These are phyloP conservation scores for Archaeoteleia sp. DNA, from an alignment of 2,888 invertebrate genomes.

Conservation along the genomic window DNA sequence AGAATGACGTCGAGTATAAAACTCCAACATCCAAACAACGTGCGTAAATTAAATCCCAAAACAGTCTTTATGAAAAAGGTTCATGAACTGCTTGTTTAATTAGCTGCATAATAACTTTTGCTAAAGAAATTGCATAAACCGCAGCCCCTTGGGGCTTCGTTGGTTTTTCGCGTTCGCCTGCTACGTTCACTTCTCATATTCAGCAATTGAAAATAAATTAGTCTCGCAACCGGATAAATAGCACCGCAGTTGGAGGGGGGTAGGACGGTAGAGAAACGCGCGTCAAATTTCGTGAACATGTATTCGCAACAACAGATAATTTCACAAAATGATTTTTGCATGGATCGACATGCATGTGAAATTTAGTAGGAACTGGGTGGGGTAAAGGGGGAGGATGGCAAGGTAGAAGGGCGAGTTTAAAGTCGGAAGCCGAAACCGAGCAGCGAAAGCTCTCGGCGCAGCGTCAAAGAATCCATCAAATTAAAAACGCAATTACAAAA, in stretches of 20 bases:
- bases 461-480: slow-evolving; percentile 72
- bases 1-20: no score
- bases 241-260: slow-evolving; percentile 1
- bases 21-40: not conserved
- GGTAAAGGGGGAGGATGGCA: slow-evolving; percentile 27
- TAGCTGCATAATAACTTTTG: slow-evolving; percentile 38
- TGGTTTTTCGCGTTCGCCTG: slow-evolving; percentile 16
- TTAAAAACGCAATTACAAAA: slow-evolving; percentile 74
- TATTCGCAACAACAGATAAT: slow-evolving; percentile 1
- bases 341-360: no score
- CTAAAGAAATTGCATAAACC: slow-evolving; percentile 28
- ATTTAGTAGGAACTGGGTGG: slow-evolving; percentile 3
- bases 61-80: slow-evolving; percentile 27
- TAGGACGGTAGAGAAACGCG: slow-evolving; percentile 3
- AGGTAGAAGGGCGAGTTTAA: slow-evolving; percentile 9
- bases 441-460: slow-evolving; percentile 57
- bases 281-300: slow-evolving; percentile 19
- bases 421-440: slow-evolving; percentile 30
- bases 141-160: slow-evolving; percentile 35
- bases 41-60: slow-evolving; percentile 24
- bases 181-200: slow-evolving; percentile 4
- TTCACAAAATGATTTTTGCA: not conserved
- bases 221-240: slow-evolving; percentile 45
- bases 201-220: slow-evolving; percentile 64
- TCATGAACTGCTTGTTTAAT: slow-evolving; percentile 32